Base-by-base conservation (phyloP, 2,113 vertebrate genomes). In the Tilapia sparmanii region DNA sequence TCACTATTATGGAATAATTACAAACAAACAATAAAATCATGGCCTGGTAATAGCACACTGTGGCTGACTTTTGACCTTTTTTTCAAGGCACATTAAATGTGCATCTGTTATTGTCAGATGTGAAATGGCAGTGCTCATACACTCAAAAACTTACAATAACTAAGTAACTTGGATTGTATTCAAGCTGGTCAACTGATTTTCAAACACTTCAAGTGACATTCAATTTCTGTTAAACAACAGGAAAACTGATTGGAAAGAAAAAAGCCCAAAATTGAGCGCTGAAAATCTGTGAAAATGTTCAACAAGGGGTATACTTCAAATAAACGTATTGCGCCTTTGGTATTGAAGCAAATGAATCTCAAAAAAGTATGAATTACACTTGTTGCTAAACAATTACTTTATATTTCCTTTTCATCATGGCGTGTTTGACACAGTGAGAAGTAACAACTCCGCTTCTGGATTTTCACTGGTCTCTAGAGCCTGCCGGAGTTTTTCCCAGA, bases 401-500 rank as follows among this genome's bases (percentile, higher is more conserved):
- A 8, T 83, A 54, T 29, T 80, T 13, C 16, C 9, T 13, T 68
- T 68, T 22, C 63, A 40, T 52, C 19, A 38, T 13, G 11, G 16
- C 0, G 2, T 19, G 6, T 78, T 22, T 29, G 3, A 29, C 40
- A 71, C 26, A 33, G 7, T 59, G 5, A 91, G 82, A 13, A 61
- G 57, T 13, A 94, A 52, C 5, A 15, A 8, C 22, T 87, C 91
- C 1, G 80, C 86, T 2, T 16, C 40, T 2, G 12, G 22, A 4
- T 87, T 57, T 3, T 94, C 84, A n/a, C 10, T 18, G 33, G 82
- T 89, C 24, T 81, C 47, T 55, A 97, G 86, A 33, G 96, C 97
- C 42, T 93, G 83, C 6, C 61, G 89, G 2, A 97, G 93, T 81
- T 96, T 97, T 63, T 96, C 91, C 97, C 97, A 97, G 89, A 97